Percentiles rank a stretch among this genome's conserved stretches.
Conservation (phyloP, 2,113 vertebrate genomes). For the Percina caprodes region DNA sequence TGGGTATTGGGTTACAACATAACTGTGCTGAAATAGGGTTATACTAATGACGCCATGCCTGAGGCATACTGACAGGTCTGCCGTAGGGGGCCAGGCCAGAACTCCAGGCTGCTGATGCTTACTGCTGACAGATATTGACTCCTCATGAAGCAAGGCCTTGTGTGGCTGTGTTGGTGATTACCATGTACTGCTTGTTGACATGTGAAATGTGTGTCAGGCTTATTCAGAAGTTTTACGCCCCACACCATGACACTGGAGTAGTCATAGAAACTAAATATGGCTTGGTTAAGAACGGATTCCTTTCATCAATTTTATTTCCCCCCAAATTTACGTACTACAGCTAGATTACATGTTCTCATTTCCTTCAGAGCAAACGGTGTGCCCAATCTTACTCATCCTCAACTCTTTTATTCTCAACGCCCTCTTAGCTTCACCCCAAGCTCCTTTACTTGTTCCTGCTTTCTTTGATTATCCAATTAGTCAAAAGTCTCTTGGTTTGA, state of each 20-base stretch:
- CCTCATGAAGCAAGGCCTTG: conserved; percentile 58
- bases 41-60: conserved; percentile 76
- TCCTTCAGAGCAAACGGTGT: neutral
- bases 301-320: conserved; percentile 29
- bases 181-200: conserved; percentile 62
- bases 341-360: conserved; percentile 30
- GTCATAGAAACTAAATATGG: conserved; percentile 26
- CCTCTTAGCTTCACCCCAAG: neutral
- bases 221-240: conserved; percentile 41
- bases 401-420: neutral
- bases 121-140: conserved; percentile 74
- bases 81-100: conserved; percentile 55
- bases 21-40: conserved; percentile 65
- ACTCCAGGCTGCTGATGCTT: conserved; percentile 64
- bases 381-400: neutral
- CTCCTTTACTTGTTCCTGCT: conserved; percentile 10
- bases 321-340: neutral
- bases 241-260: conserved; percentile 24
- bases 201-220: conserved; percentile 42
- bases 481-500: conserved; percentile 19
- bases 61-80: conserved; percentile 74
- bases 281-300: conserved; percentile 15
- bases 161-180: conserved; percentile 65
- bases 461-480: conserved; percentile 38
- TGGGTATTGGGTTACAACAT: conserved; percentile 38